Conservation (phyloP, 1,140 invertebrate genomes). For the Condylostylus longicornis region DNA sequence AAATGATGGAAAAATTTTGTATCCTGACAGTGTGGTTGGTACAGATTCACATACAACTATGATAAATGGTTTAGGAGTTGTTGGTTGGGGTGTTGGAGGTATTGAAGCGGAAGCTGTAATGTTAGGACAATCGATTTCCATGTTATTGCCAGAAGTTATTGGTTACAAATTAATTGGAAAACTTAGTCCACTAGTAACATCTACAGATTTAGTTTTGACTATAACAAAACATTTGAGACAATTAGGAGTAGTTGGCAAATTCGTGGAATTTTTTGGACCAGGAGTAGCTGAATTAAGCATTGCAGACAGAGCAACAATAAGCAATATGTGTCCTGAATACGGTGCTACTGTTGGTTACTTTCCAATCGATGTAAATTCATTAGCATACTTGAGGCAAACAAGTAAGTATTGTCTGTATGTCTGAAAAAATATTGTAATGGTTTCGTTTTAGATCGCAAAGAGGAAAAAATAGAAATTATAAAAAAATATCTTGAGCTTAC, state of each 20-base stretch:
- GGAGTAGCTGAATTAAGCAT: slow-evolving; percentile 82
- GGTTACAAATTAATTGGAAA: slow-evolving; percentile 81
- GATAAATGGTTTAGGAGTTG: slow-evolving; percentile 83
- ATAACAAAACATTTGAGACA: slow-evolving; percentile 93
- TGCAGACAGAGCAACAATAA: slow-evolving; percentile 86
- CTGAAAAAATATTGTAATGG: neutral
- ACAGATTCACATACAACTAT: slow-evolving; percentile 98
- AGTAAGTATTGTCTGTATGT: slow-evolving; percentile 39
- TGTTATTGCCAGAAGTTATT: slow-evolving; percentile 90
- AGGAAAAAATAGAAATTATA: slow-evolving; percentile 68
- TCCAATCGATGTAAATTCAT: slow-evolving; percentile 76
- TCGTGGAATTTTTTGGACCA: slow-evolving; percentile 95
- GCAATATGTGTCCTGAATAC: slow-evolving; percentile 98
- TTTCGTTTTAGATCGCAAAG: slow-evolving; percentile 52
- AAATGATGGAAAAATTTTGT: slow-evolving; percentile 38
- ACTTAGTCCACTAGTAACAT: slow-evolving; percentile 73
- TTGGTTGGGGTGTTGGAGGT: slow-evolving; percentile 51
- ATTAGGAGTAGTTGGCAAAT: slow-evolving; percentile 93
- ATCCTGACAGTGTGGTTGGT: slow-evolving; percentile 95
- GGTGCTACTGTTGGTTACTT: slow-evolving; percentile 94
- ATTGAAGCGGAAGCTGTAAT: slow-evolving; percentile 85
- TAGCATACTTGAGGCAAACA: slow-evolving; percentile 77
- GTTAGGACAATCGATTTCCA: slow-evolving; percentile 90
- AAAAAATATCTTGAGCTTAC: slow-evolving; percentile 69
- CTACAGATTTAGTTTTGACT: slow-evolving; percentile 93